Evolutionary conservation across 2,888 invertebrate species (phyloP), one percentile per base, ranked within the genome.

Genomic region (Pyrocoelia pectoralis): DNA sequence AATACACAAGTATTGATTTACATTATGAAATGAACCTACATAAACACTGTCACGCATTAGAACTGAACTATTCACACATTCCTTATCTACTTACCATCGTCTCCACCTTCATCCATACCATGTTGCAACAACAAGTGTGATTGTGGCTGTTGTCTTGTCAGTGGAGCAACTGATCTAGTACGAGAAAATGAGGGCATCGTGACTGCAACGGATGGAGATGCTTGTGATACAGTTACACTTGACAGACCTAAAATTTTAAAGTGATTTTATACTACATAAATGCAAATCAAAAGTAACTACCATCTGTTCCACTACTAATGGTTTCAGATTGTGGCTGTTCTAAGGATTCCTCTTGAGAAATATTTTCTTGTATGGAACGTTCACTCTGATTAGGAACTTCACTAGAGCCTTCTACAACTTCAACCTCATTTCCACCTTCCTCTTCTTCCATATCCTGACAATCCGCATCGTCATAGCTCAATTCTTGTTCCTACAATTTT

Each of bases 251-350:
- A 9, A 50, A 15, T 15, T 4, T 24, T 24, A 24, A 3, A 3
- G n/a, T n/a, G n/a, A n/a, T n/a, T n/a, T n/a, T n/a, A n/a, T n/a
- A n/a, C n/a, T n/a, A n/a, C n/a, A n/a, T 24, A 8, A 28, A 46
- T 38, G 12, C 38, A 15, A 61, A 41, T 19, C 2, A 38, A 38
- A 9, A 8, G 43, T 6, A 14, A n/a, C n/a, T 69, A 86, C 87
- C 86, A 72, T 89, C 89, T 14, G 89, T 87, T 73, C 89, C 92
- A 75, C 91, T 92, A 79, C 91, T 92, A 68, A 92, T 92, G 54
- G 92, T 88, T 76, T 92, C 85, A 0, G 85, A 84, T 62, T 85
- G 85, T 58, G 84, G 82, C 49, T 76, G 77, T 73, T 77, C 78
- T 53, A 71, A 54, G 33, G 83, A 85, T 76, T 85, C 78, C 81